Base-by-base conservation (phyloP, 2,113 vertebrate genomes). In the Jacana jacana region DNA sequence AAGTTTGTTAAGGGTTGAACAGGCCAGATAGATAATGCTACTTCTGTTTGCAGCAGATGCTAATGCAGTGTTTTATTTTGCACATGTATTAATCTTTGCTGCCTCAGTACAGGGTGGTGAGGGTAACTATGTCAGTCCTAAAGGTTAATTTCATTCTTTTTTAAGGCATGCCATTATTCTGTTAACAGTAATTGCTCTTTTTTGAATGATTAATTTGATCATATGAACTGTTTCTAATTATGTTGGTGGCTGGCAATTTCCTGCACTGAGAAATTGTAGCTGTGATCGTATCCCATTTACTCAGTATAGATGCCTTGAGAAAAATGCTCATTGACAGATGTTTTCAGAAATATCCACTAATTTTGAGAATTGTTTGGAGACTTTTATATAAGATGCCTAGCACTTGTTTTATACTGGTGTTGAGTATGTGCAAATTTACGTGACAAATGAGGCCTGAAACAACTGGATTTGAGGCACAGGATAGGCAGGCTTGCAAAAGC, bases 91-190 rank as follows among this genome's bases (percentile, higher is more conserved):
- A 95, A 96, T 96, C 96, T 95, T 84, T 95, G 80, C 88, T 95
- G 91, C 86, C 65, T 94, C 90, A 39, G 19, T 91, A 63, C 44
- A 65, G 81, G 69, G 85, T 91, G 81, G 86, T 87, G 80, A 93
- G 93, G 93, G 86, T 81, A 91, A 94, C 88, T 69, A 60, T 89
- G 92, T 78, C 6, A 0, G 83, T 92, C 91, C 92, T 94, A 95
- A 97, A 94, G 92, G 93, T 96, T 97, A 96, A 96, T 96, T 96
- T 96, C 93, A 91, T 95, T 95, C 86, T 96, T 96, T 95, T 93
- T 96, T 96, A 95, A 97, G 93, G 80, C 83, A 91, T 81, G 86
- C 69, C 61, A 93, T 95, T 96, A 96, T 96, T 96, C 95, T 96
- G 90, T 95, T 96, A 96, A 89, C 95, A 89, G 90, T 96, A 96